Conservation (phyloP, 2,113 vertebrate species). For the Microtus ochrogaster region DNA sequence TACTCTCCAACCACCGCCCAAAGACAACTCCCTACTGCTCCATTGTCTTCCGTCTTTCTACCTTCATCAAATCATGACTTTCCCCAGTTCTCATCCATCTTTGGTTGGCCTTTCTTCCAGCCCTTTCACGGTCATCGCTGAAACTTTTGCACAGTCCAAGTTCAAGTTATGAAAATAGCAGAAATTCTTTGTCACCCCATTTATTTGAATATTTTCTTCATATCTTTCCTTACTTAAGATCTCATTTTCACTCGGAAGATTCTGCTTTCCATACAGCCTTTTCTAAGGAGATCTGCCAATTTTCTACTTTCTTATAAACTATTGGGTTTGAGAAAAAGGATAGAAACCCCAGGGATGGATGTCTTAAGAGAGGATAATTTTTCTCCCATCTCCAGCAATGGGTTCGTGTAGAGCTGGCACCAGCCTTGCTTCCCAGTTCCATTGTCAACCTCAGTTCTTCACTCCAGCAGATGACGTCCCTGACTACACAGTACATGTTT, state of each 20-base stretch:
- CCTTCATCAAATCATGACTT: neutral
- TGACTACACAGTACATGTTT: conserved; percentile 1
- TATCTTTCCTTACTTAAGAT: conserved; percentile 30
- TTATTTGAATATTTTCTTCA: neutral
- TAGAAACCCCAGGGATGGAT: conserved; percentile 17
- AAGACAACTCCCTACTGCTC: neutral
- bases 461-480: neutral
- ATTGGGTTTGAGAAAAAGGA: conserved; percentile 9
- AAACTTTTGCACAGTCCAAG: neutral
- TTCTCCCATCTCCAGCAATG: conserved; percentile 42
- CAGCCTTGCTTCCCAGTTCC: neutral
- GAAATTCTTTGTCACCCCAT: neutral
- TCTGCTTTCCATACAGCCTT: neutral
- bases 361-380: neutral
- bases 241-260: neutral
- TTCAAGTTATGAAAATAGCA: conserved; percentile 1
- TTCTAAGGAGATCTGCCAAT: conserved; percentile 34
- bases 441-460: neutral
- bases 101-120: neutral
- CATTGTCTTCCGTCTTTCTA: conserved; percentile 7
- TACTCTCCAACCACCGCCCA: neutral
- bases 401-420: neutral
- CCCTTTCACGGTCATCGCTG: neutral
- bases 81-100: neutral
- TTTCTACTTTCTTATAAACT: conserved; percentile 40